phyloP scores from a whole-genome alignment of 2,888 invertebrate species.

The Rotaria magnacalcarata region DNA sequence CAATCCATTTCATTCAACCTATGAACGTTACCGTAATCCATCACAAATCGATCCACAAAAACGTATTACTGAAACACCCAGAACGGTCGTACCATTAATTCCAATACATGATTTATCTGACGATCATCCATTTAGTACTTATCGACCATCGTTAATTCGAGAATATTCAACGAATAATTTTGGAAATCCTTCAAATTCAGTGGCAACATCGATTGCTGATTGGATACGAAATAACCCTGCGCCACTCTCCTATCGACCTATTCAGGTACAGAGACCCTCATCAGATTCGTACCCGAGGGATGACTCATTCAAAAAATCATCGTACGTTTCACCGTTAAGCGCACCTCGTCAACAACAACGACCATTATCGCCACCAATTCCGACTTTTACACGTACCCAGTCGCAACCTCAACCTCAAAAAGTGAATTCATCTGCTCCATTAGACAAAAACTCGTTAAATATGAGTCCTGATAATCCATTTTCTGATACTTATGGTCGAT shows the following conservation, averaged over 20 bases:
- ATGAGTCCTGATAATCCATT: conserved; percentile 36
- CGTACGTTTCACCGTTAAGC: neutral
- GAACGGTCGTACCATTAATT: neutral
- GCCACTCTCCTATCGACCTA: neutral
- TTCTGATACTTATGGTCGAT: conserved; percentile 7
- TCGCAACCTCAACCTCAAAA: neutral
- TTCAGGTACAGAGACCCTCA: neutral
- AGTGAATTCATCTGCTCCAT: neutral
- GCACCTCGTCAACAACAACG: neutral
- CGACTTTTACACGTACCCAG: neutral
- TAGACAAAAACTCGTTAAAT: neutral
- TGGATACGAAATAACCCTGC: conserved; percentile 5
- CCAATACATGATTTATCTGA: neutral
- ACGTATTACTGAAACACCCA: neutral
- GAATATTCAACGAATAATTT: neutral
- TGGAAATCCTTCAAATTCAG: neutral
- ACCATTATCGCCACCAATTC: neutral
- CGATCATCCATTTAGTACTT: neutral
- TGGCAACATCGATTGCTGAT: neutral
- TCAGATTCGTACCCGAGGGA: neutral
- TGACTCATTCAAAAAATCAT: neutral
- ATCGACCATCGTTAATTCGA: conserved; percentile 9
- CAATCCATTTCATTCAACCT: neutral
- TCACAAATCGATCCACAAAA: neutral
- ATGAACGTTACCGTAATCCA: neutral